phyloP scores from a whole-genome alignment of 2,113 vertebrate species.

The Seriola rivoliana region DNA sequence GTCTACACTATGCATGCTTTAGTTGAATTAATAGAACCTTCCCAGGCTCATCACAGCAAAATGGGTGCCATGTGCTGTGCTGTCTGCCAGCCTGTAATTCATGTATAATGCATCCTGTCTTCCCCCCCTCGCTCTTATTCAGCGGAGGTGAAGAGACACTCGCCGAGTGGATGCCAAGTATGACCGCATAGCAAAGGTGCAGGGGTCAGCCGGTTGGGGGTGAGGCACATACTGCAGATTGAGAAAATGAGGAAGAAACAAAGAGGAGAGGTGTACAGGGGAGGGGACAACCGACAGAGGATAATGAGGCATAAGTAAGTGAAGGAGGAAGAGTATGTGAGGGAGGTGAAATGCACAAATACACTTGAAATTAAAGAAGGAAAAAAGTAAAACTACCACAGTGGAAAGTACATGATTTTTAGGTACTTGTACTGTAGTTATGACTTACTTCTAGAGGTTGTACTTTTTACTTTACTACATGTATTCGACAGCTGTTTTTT shows the following conservation, averaged over 20 bases:
- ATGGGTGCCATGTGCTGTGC: conserved; percentile 65
- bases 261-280: background rate
- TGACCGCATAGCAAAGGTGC: conserved; percentile 47
- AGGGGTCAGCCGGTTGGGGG: conserved; percentile 26
- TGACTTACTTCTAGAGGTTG: too few relatives aligned
- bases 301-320: background rate
- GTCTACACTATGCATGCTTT: conserved; percentile 66
- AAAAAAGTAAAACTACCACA: too few relatives aligned
- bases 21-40: conserved; percentile 73
- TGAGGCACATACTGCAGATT: conserved; percentile 14
- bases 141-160: conserved; percentile 64
- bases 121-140: conserved; percentile 49
- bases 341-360: too few relatives aligned
- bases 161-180: conserved; percentile 66
- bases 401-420: background rate
- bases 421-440: background rate
- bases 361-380: too few relatives aligned
- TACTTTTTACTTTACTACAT: too few relatives aligned
- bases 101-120: conserved; percentile 79
- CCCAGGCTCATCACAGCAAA: conserved; percentile 63
- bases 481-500: too few relatives aligned
- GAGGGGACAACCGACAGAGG: background rate
- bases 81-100: conserved; percentile 73
- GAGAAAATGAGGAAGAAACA: background rate
- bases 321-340: background rate